Evolutionary conservation across 2,113 vertebrate genomes (phyloP).

Genomic region (Columbina picui): DNA sequence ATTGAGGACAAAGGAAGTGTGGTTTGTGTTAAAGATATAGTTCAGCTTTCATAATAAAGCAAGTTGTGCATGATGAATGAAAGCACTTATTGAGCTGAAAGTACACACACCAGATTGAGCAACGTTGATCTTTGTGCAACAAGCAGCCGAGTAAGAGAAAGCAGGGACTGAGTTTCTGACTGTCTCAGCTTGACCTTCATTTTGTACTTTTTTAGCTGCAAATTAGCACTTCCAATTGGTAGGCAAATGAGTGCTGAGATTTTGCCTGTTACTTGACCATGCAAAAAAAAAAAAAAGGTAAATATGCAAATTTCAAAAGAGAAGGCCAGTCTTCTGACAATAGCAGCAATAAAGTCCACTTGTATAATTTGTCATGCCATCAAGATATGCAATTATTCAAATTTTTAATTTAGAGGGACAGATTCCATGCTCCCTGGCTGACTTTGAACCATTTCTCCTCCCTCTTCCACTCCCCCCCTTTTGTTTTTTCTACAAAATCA

Average conservation of each 20-base stretch:
- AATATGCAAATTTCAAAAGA: not conserved
- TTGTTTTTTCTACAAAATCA: not conserved
- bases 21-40: conserved; percentile 63
- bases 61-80: conserved; percentile 66
- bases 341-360: not conserved
- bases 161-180: not conserved
- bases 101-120: conserved; percentile 41
- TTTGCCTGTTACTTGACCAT: not conserved
- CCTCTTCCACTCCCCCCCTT: not conserved
- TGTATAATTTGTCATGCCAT: not conserved
- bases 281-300: not conserved
- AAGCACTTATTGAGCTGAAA: conserved; percentile 59
- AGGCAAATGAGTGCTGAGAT: not conserved
- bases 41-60: conserved; percentile 53
- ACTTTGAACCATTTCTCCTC: not conserved
- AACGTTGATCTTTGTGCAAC: conserved; percentile 62
- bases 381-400: not conserved
- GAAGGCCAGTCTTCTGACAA: not conserved
- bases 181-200: conserved; percentile 9
- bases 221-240: conserved; percentile 3
- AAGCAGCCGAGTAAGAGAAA: conserved; percentile 53
- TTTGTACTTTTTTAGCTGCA: conserved; percentile 27
- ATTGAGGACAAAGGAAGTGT: conserved; percentile 56
- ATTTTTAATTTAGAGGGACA: not conserved
- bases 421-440: not conserved